Evolutionary conservation across 2,797 vertebrate species (phyloP), one percentile per base, ranked within the genome.

Genomic region (Myoxocephalus aenaeus): DNA sequence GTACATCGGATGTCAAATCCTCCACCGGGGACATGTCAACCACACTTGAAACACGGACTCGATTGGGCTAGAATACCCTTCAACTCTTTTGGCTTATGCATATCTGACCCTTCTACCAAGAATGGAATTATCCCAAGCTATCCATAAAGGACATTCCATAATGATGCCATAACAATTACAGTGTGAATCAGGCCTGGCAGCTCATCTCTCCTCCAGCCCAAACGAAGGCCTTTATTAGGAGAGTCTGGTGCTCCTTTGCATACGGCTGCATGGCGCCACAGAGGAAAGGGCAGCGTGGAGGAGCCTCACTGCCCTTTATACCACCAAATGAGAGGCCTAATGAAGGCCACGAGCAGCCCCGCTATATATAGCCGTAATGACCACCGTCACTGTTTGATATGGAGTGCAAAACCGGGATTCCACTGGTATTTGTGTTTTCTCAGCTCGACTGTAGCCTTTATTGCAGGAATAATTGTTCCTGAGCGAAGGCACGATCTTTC

Each of bases 311-410:
- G 86, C 86, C 87, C 86, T 91, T 90, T 90, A 79, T 80, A 84
- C 81, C 83, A 80, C 86, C 85, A 87, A 88, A 90, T 85, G 78
- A 90, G 85, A 82, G 76, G 77, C 86, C 83, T 91, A 93, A 92
- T 93, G 89, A 94, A 93, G 91, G 90, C 90, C 91, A 93, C 89
- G 80, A 91, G 77, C 82, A 83, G 80, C 75, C 84, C 54, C 61
- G 79, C 86, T 92, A 91, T 88, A 90, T 88, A 87, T 92, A 91
- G 84, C 79, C 75, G 76, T 94, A 92, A 92, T 92, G 88, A 92
- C 88, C 86, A 84, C 48, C 76, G 74, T 67, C 73, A 50, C 50
- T 72, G 69, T 64, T 75, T 70, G 61, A 65, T 77, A 73, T 66
- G 50, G n/a, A 75, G 66, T 53, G 54, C 36, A 69, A 54, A 80